Base-by-base conservation (phyloP, 2,888 invertebrate species). In the Eucriotettix oculatus region DNA sequence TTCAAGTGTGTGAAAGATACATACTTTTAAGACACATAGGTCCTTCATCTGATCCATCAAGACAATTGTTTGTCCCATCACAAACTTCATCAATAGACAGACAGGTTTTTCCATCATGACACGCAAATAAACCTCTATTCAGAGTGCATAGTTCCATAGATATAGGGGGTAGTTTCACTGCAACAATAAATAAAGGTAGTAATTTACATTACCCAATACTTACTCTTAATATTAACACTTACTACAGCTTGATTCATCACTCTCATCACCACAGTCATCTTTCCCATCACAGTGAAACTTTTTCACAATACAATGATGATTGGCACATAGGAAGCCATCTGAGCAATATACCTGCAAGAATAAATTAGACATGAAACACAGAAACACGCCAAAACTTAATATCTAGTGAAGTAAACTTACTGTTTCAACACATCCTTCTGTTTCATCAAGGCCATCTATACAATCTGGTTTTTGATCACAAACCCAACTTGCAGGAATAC, bases 41-140 rank as follows among this genome's bases (percentile, higher is more conserved):
- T 54, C 77, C 75, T 72, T 86, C 85, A 70, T 86, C 86, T 11
- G 81, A 81, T 43, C 72, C 73, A 71, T 85, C 85, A 0, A 75
- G 72, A 66, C 86, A 86, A 61, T 85, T 76, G 0, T 68, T 43
- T 5, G 68, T 71, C 0, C 72, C 75, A 68, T 85, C 76, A 66
- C 86, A 86, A 1, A 79, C 76, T 58, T 74, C 66, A 0, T 68
- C 64, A 1, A 80, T 62, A 1, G 71, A 65, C 29, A 85, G 72
- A 66, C 85, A 85, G n/a, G 73, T 75, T 11, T 69, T 68, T 48
- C 76, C 77, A 66, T 80, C 73, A 9, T 69, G 68, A 64, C 84
- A 84, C 10, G 80, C 70, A 66, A 77, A 83, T 59, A 75, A 73
- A 0, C 74, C 70, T 17, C 74, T 68, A 41, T 78, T 74, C 12